Evolutionary conservation across 2,888 invertebrate species (phyloP).

Genomic region (Zele albiditarsus): DNA sequence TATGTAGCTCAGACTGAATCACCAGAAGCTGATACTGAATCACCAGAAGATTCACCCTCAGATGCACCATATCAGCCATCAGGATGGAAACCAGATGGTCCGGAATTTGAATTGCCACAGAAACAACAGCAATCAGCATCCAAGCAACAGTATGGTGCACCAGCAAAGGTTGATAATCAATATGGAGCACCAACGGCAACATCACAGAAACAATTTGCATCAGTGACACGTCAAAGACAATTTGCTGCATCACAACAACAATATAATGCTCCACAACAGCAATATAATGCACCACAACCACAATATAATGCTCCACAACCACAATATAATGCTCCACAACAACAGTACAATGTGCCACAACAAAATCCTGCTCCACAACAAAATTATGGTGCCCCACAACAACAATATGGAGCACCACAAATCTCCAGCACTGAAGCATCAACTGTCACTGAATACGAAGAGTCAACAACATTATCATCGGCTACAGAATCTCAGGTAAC

Average conservation of each 20-base stretch:
- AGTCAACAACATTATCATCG: constrained; percentile 65
- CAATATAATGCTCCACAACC: constrained; percentile 51
- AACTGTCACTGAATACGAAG: constrained; percentile 67
- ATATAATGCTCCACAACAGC: constrained; percentile 50
- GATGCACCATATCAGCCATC: constrained; percentile 71
- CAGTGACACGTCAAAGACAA: constrained; percentile 57
- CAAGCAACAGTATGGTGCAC: constrained; percentile 55
- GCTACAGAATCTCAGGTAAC: constrained; percentile 63
- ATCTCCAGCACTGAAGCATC: constrained; percentile 62
- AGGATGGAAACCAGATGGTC: constrained; percentile 73
- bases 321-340: constrained; percentile 51
- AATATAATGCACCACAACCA: constrained; percentile 46
- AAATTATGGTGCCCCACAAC: constrained; percentile 49
- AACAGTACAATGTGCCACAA: constrained; percentile 47
- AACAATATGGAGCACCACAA: constrained; percentile 54
- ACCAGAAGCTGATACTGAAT: constrained; percentile 41
- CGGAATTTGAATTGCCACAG: constrained; percentile 71
- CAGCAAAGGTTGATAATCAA: constrained; percentile 34
- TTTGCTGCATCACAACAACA: constrained; percentile 48
- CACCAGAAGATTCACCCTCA: constrained; percentile 33
- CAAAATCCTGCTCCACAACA: constrained; percentile 48
- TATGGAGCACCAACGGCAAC: constrained; percentile 35
- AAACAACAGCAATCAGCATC: constrained; percentile 54
- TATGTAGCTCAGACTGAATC: constrained; percentile 67
- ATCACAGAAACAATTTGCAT: constrained; percentile 59